Evolutionary conservation across 2,113 vertebrate genomes (phyloP).

Genomic region (Leiothrix lutea): DNA sequence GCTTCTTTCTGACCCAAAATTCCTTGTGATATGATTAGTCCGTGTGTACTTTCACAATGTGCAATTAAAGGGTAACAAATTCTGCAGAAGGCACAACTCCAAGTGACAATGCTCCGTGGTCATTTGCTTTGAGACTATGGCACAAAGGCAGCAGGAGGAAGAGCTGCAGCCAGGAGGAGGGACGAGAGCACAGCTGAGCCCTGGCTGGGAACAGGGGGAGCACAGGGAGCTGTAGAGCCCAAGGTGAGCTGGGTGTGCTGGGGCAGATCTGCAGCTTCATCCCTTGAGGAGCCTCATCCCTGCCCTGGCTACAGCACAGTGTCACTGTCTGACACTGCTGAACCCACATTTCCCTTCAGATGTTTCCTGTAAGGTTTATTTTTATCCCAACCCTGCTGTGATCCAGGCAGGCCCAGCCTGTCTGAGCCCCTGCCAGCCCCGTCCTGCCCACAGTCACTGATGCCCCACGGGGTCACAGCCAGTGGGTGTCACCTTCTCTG

Average conservation of each 20-base stretch:
- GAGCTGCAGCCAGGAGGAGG: background rate
- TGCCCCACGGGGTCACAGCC: background rate
- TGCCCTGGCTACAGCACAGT: background rate
- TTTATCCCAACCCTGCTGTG: accelerated
- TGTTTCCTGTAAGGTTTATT: background rate
- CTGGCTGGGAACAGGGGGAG: no score
- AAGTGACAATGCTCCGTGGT: background rate
- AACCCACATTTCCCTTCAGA: background rate
- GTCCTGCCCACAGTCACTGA: background rate
- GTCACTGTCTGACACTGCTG: background rate
- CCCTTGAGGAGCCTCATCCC: no score
- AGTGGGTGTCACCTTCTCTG: background rate
- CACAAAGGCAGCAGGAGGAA: background rate
- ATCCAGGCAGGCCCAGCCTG: background rate
- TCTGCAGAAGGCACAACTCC: background rate
- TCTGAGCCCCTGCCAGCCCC: background rate
- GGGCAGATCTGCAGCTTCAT: background rate
- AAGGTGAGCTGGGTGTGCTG: background rate
- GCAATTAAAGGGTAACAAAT: background rate
- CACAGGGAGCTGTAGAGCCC: accelerated
- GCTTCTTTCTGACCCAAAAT: background rate
- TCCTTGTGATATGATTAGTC: background rate
- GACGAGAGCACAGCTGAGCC: background rate
- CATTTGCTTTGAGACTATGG: background rate
- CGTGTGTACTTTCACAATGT: background rate